These are phyloP conservation scores for Sceloporus undulatus DNA, from an alignment of 2,113 vertebrate genomes.

Conservation along the genomic window DNA sequence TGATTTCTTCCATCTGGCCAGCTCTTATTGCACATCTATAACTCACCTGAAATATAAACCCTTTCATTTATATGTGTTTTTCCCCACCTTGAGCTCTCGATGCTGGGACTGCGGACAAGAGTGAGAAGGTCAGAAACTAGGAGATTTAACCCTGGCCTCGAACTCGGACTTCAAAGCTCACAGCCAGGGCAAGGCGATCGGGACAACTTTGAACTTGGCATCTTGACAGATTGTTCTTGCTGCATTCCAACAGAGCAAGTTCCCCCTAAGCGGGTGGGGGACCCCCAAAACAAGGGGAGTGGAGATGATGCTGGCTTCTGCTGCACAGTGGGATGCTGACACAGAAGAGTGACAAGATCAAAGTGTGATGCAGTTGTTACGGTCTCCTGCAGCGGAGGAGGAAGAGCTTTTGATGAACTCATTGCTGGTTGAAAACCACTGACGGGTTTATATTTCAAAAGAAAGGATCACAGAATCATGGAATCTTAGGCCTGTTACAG, in stretches of 20 bases:
- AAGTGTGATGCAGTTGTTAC: conserved; percentile 35
- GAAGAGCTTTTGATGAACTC: conserved; percentile 55
- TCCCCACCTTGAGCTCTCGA: conserved; percentile 45
- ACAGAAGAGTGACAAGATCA: conserved; percentile 53
- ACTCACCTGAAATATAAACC: conserved; percentile 70
- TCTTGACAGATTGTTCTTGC: conserved; percentile 67
- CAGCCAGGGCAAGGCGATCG: conserved; percentile 5
- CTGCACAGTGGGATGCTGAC: conserved; percentile 56
- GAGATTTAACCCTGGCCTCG: conserved; percentile 56
- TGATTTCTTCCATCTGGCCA: conserved; percentile 71
- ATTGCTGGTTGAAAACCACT: background rate
- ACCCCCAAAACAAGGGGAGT: background rate
- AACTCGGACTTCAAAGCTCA: conserved; percentile 48
- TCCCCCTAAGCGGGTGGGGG: conserved; percentile 32
- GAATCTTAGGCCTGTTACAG: too few relatives aligned
- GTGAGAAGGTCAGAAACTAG: conserved; percentile 61
- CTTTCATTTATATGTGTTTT: conserved; percentile 38
- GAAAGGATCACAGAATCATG: conserved; percentile 4
- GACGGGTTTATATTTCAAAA: conserved; percentile 46
- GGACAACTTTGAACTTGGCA: conserved; percentile 71
- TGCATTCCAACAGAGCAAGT: conserved; percentile 49
- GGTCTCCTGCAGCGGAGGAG: conserved; percentile 50
- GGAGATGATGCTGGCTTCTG: conserved; percentile 46
- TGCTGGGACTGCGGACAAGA: conserved; percentile 41
- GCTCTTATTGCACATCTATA: conserved; percentile 50